Evolutionary conservation across 2,888 invertebrate species (phyloP).

Genomic region (Hyposoter dolosus): DNA sequence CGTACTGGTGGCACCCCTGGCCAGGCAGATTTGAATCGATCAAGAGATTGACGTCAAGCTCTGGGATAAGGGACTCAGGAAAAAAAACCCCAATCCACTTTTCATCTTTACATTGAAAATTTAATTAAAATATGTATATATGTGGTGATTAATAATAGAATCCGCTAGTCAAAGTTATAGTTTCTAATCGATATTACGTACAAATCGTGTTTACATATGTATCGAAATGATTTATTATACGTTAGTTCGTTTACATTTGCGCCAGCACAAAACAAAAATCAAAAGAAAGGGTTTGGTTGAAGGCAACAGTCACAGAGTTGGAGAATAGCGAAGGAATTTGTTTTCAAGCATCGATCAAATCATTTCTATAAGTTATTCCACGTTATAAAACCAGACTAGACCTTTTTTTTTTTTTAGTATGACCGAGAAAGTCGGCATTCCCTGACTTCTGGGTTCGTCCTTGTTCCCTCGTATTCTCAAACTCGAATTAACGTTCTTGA

Average conservation of each 20-base stretch:
- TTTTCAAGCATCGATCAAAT: slow-evolving; percentile 18
- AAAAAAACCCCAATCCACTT: background rate
- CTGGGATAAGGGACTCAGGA: background rate
- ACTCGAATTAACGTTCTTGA: background rate
- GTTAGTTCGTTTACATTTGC: slow-evolving; percentile 80
- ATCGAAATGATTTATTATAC: slow-evolving; percentile 77
- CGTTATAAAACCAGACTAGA: slow-evolving; percentile 76
- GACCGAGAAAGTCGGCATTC: slow-evolving; percentile 17
- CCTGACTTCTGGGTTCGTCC: background rate
- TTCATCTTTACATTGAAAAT: slow-evolving; percentile 20
- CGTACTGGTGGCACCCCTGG: too few species aligned
- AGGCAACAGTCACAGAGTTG: slow-evolving; percentile 70
- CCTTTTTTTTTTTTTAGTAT: slow-evolving; percentile 64
- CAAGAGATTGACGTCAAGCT: too few species aligned
- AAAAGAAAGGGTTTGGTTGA: slow-evolving; percentile 52
- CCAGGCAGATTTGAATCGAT: too few species aligned
- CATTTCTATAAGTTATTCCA: background rate
- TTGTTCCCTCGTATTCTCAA: background rate
- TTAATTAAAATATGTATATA: slow-evolving; percentile 4
- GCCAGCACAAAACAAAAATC: slow-evolving; percentile 79
- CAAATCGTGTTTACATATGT: slow-evolving; percentile 25
- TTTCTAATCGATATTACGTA: slow-evolving; percentile 9
- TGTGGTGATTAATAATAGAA: background rate
- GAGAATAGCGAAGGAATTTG: slow-evolving; percentile 67
- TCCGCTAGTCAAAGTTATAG: background rate